Conservation (phyloP, 2,113 vertebrate genomes). For the Microcebus tavaratra region DNA sequence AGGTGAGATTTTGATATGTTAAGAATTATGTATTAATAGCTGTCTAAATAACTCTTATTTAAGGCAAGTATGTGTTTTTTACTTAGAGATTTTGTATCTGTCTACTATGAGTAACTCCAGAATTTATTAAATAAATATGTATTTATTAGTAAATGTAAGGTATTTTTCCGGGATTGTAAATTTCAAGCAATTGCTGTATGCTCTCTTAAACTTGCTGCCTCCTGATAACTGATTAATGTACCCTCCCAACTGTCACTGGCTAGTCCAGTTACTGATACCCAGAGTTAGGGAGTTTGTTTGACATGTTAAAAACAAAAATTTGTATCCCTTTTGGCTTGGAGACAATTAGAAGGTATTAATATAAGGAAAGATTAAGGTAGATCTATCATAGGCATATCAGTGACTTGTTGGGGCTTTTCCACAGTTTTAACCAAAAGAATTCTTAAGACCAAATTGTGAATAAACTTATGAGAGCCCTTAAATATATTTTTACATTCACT, state of each 20-base stretch:
- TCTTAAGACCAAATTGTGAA: not conserved
- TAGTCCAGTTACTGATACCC: not conserved
- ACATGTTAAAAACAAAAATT: conserved; percentile 27
- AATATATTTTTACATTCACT: conserved; percentile 5
- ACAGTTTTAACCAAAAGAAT: not conserved
- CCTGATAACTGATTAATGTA: not conserved
- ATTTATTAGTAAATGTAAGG: not conserved
- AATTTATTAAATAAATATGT: not conserved
- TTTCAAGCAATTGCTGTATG: not conserved
- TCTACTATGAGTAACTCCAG: not conserved
- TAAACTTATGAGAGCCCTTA: not conserved
- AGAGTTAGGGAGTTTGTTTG: not conserved
- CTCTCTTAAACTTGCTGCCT: not conserved
- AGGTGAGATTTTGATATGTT: conserved; percentile 8
- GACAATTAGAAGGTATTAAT: not conserved
- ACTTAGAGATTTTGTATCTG: not conserved
- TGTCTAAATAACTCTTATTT: conserved; percentile 3
- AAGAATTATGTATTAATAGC: not conserved
- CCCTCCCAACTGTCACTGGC: not conserved
- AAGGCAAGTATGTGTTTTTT: not conserved
- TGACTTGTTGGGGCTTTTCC: not conserved
- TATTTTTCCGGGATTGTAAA: not conserved
- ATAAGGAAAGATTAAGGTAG: not conserved
- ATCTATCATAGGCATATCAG: not conserved
- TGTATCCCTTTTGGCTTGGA: not conserved